A percentile compares a stretch with the other conserved stretches of the same genome.
phyloP scores from a whole-genome alignment of 2,797 vertebrate species.

The Phrynocephalus guinanensis region DNA sequence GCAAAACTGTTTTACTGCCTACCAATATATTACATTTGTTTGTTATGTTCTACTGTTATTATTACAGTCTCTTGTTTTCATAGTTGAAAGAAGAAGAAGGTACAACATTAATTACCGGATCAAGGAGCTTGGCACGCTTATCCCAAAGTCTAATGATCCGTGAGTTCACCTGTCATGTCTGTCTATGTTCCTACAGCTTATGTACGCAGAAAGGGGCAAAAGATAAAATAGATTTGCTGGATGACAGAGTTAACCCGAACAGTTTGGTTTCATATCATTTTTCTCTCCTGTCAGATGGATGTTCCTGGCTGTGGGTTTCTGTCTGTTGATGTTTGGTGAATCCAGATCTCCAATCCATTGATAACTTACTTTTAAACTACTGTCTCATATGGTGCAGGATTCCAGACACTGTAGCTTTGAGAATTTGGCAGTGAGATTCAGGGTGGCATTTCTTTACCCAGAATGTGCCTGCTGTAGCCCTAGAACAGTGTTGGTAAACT shows the following conservation, averaged over 20 bases:
- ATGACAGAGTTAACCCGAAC: background rate
- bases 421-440: background rate
- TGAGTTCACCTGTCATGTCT: constrained; percentile 83
- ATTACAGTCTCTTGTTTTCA: constrained; percentile 73
- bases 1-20: constrained; percentile 33
- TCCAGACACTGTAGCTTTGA: background rate
- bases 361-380: constrained; percentile 1
- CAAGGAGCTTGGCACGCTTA: constrained; percentile 98
- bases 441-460: background rate
- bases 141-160: constrained; percentile 99
- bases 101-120: constrained; percentile 99
- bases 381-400: background rate
- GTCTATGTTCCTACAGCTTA: constrained; percentile 67
- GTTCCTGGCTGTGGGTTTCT: background rate
- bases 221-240: constrained; percentile 14
- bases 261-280: background rate
- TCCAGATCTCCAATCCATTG: background rate
- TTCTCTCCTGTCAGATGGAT: background rate
- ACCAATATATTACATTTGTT: constrained; percentile 28
- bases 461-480: no score
- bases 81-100: constrained; percentile 96
- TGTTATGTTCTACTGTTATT: constrained; percentile 60
- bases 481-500: no score
- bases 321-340: constrained; percentile 5
- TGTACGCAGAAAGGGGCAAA: background rate